Evolutionary conservation across 1,140 invertebrate genomes (phyloP), one percentile per base, ranked within the genome.

Genomic region (Lepidurus arcticus): DNA sequence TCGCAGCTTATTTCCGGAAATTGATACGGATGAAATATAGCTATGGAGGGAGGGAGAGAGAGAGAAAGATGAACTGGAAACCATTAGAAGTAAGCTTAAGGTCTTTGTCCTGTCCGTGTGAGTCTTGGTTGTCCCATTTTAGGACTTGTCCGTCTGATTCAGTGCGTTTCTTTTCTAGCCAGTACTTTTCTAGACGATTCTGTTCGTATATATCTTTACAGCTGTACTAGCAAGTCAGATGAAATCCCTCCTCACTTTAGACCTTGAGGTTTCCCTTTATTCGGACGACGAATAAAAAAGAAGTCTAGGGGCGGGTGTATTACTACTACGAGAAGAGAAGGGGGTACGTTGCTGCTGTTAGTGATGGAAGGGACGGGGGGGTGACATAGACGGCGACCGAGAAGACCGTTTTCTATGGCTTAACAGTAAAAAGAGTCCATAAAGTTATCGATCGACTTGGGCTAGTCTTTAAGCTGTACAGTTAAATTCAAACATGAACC

Each of bases 401-500:
- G 53, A 65, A 21, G 53, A 65, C 53, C 53, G 21, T 65, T 65
- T 65, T 13, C 53, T 65, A n/a, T 65, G 53, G 53, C 53, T 65
- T 65, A 65, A 65, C 53, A 65, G 53, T 65, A 65, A 21, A 47
- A 65, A 65, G 47, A 65, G 47, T 65, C 47, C 47, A 65, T 65
- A 65, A 65, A 65, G 53, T 21, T 65, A 65, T 65, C 53, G 53
- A 65, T 65, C 53, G 53, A 16, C 16, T 7, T 65, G 16, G n/a
- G 53, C n/a, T 65, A 65, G 16, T 21, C 53, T 65, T 65, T 65
- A 65, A 65, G 34, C 53, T 65, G 53, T 21, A 65, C 16, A n/a
- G 53, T 65, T 65, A 13, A 65, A 65, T 65, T 34, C 9, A 21
- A 65, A 65, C 53, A 65, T 65, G 53, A 65, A 21, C 53, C 53